Evolutionary conservation across 2,797 vertebrate genomes (phyloP).

Genomic region (Anguilla anguilla): DNA sequence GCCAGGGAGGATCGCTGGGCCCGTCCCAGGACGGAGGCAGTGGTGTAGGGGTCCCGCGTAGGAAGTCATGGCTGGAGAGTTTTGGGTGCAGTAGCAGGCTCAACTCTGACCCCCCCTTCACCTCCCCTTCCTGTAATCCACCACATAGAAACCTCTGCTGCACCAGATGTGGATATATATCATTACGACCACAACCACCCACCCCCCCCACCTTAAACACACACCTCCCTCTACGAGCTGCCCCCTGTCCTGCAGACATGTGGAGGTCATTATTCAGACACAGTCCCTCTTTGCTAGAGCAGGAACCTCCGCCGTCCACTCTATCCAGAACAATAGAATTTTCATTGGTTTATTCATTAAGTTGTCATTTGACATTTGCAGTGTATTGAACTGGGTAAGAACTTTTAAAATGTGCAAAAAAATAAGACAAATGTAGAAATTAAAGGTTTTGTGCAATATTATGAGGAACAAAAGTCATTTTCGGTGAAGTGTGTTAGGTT

Average conservation of each 20-base stretch:
- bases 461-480: neutral
- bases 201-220: neutral
- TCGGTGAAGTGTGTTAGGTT: too few relatives aligned
- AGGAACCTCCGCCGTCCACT: neutral
- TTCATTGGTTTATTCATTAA: too few relatives aligned
- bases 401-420: neutral
- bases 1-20: conserved; percentile 30
- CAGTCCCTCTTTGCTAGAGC: neutral
- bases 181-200: neutral
- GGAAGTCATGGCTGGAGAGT: neutral
- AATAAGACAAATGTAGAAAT: neutral
- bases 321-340: too few relatives aligned
- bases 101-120: neutral
- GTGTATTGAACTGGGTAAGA: too few relatives aligned
- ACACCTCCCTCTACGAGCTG: neutral
- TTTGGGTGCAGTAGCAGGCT: neutral
- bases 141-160: neutral
- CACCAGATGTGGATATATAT: conserved; percentile 10
- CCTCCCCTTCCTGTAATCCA: neutral
- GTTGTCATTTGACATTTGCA: neutral
- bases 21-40: conserved; percentile 49
- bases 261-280: conserved; percentile 4
- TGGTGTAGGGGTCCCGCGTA: conserved; percentile 27
- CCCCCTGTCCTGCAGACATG: conserved; percentile 6
- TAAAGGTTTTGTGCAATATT: neutral